Evolutionary conservation across 2,888 invertebrate species (phyloP).

Genomic region (Sialis lutaria): DNA sequence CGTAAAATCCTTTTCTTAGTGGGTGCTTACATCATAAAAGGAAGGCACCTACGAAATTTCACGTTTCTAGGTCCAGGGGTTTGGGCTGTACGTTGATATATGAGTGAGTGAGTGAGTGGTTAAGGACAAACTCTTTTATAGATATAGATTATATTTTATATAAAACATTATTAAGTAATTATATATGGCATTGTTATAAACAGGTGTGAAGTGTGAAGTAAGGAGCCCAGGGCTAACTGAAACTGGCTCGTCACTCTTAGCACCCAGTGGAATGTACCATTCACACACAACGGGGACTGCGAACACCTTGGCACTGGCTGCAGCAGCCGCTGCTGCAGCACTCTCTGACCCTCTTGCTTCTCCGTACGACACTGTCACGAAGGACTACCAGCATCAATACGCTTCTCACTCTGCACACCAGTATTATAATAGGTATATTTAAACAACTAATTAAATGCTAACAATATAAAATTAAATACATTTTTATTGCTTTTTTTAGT

Average conservation of each 20-base stretch:
- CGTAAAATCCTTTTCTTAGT: too few species aligned
- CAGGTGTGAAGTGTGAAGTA: constrained; percentile 52
- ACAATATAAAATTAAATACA: too few species aligned
- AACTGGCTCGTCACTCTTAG: constrained; percentile 26
- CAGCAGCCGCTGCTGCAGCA: constrained; percentile 2
- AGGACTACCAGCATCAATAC: constrained; percentile 35
- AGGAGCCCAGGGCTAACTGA: constrained; percentile 50
- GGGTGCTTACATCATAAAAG: too few species aligned
- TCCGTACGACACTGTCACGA: constrained; percentile 17
- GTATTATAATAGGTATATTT: constrained; percentile 50
- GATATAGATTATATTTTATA: too few species aligned
- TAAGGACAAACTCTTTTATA: too few species aligned
- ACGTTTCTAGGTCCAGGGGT: too few species aligned
- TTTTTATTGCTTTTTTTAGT: constrained; percentile 13
- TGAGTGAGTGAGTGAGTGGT: too few species aligned
- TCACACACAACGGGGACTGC: constrained; percentile 15
- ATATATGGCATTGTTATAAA: constrained; percentile 5
- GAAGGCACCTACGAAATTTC: too few species aligned
- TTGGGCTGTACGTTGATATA: too few species aligned
- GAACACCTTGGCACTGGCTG: constrained; percentile 19
- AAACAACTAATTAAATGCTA: too few species aligned
- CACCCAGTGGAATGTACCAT: constrained; percentile 2
- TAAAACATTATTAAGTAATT: too few species aligned
- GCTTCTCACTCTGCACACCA: constrained; percentile 42
- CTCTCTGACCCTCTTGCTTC: neutral